These are phyloP conservation scores for Chesias legatella DNA, from an alignment of 2,888 invertebrate genomes.

Conservation along the genomic window DNA sequence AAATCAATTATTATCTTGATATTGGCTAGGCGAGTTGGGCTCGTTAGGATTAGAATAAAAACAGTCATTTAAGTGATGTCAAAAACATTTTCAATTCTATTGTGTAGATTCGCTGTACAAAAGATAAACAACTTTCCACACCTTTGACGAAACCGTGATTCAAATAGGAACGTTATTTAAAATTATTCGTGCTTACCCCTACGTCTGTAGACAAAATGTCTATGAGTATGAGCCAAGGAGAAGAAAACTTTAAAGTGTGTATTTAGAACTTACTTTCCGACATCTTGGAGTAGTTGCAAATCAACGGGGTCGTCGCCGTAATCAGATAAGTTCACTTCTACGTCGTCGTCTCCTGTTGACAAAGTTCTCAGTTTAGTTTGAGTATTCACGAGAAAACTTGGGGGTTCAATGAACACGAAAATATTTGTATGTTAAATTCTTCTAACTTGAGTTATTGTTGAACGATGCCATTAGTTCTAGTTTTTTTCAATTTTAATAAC, in stretches of 20 bases:
- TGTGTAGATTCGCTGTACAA: too few species aligned
- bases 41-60: too few species aligned
- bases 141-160: neutral
- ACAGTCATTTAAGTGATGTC: too few species aligned
- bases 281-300: conserved; percentile 82
- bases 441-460: too few species aligned
- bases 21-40: too few species aligned
- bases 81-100: neutral
- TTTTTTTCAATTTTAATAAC: too few species aligned
- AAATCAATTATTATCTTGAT: too few species aligned
- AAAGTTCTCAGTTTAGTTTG: conserved; percentile 19
- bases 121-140: too few species aligned
- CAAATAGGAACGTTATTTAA: neutral
- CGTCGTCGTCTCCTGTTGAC: conserved; percentile 71
- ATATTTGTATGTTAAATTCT: too few species aligned
- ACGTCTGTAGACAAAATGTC: conserved; percentile 9
- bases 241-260: conserved; percentile 1
- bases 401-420: too few species aligned
- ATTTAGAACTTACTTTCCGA: conserved; percentile 83
- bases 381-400: neutral
- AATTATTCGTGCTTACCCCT: neutral
- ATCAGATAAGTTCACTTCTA: conserved; percentile 71
- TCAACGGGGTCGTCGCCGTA: conserved; percentile 85
- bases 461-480: too few species aligned
- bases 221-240: neutral